These are phyloP conservation scores for Phyllotreta cruciferae DNA, from an alignment of 2,888 invertebrate species.

Conservation along the genomic window DNA sequence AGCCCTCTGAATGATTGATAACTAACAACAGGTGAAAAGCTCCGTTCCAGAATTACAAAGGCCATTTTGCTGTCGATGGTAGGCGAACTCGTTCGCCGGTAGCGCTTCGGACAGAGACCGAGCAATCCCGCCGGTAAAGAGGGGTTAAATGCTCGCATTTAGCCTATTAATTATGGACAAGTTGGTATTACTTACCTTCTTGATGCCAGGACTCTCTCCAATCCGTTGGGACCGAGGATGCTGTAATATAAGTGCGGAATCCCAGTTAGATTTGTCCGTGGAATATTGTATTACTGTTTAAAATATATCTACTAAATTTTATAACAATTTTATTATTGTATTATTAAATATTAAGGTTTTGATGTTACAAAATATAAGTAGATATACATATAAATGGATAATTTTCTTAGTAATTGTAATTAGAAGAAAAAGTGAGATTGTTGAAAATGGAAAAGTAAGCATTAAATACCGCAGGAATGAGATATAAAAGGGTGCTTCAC, in stretches of 20 bases:
- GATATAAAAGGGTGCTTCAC: too few relatives aligned
- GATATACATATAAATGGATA: too few relatives aligned
- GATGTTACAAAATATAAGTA: too few relatives aligned
- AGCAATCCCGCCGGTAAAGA: constrained; percentile 36
- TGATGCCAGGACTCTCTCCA: constrained; percentile 61
- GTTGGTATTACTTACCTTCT: constrained; percentile 60
- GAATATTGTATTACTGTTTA: too few relatives aligned
- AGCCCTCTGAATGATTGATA: constrained; percentile 54
- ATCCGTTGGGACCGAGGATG: constrained; percentile 56
- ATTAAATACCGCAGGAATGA: too few relatives aligned
- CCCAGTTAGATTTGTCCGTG: constrained; percentile 35
- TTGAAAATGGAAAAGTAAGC: too few relatives aligned
- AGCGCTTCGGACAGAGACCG: constrained; percentile 17
- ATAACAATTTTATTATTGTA: too few relatives aligned
- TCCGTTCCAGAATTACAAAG: constrained; percentile 41
- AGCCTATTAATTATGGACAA: constrained; percentile 56
- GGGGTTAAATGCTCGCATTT: constrained; percentile 58
- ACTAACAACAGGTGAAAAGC: constrained; percentile 54
- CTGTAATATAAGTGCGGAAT: constrained; percentile 49
- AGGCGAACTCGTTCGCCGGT: constrained; percentile 17
- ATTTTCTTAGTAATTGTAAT: too few relatives aligned
- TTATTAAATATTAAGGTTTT: too few relatives aligned
- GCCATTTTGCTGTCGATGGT: constrained; percentile 34
- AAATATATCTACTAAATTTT: too few relatives aligned
- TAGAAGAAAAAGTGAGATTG: too few relatives aligned